Base-by-base conservation (phyloP, 2,797 vertebrate genomes). In the Neosilurus mollespiculum region DNA sequence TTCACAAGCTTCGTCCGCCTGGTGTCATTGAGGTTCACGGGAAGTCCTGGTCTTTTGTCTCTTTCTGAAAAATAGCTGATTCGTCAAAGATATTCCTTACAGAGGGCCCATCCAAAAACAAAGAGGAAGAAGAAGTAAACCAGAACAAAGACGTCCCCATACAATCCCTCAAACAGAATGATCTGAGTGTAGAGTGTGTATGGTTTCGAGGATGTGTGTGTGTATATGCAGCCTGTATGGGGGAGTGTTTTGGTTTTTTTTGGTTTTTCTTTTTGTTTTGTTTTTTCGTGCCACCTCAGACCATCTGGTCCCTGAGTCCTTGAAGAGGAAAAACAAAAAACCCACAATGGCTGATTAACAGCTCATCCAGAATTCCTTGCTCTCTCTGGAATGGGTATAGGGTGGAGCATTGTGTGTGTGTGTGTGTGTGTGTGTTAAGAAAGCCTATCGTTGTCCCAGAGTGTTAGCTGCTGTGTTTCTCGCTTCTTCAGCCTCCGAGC, bases 301-400 rank as follows among this genome's bases (percentile, higher is more conserved):
- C 93, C 94, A 94, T 95, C 94, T 95, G 94, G 90, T 94, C 90
- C 89, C 89, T 93, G 90, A 90, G 88, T 92, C 90, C 84, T 83
- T 78, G 77, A 67, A 54, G n/a, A 80, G 70, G 70, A 67, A 89
- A 85, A 84, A 90, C 37, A 64, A 86, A 88, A 85, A 77, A 3
- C 81, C 91, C 89, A 93, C 92, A 92, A 92, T 93, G 90, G 82
- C 86, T 16, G 78, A 80, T 30, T 89, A 90, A 89, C 89, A 65
- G 16, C 81, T 86, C 62, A 66, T 85, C 65, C 76, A 71, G 30
- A 80, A 59, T 82, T 70, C 51, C 53, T 51, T 9, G 4, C 77
- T 64, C 73, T 83, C 22, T 78, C 75, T 30, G 24, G 66, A 72
- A 24, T 77, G 75, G 78, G 54, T 84, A 90, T 87, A 88, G 86